Conservation (phyloP, 1,140 invertebrate genomes). For the Cyclargus thomasi region DNA sequence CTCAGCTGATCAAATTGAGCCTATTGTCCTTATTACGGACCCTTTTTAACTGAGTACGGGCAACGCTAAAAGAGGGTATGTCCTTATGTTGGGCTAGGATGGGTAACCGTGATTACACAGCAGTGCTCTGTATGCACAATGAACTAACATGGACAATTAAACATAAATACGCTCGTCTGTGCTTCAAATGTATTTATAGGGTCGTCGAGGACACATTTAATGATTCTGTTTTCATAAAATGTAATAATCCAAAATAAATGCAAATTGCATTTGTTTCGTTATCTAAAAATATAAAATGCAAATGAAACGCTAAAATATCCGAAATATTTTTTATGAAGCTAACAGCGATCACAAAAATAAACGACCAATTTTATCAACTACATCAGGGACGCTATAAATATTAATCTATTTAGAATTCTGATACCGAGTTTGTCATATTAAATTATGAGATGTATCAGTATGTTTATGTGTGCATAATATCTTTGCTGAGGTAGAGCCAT, state of each 20-base stretch:
- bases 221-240: not conserved
- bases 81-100: no score
- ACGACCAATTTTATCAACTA: not conserved
- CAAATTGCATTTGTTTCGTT: not conserved
- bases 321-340: not conserved
- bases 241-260: not conserved
- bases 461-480: no score
- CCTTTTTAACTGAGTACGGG: not conserved
- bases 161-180: no score
- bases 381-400: not conserved
- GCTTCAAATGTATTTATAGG: no score
- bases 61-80: no score
- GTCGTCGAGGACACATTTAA: no score
- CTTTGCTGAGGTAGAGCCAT: no score
- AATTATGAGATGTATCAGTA: no score
- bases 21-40: slow-evolving; percentile 5
- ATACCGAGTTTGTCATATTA: not conserved
- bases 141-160: no score
- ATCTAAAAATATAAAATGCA: not conserved
- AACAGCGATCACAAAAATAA: not conserved
- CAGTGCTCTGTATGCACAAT: no score
- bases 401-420: not conserved
- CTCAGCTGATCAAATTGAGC: slow-evolving; percentile 22
- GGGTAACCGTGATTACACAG: no score
- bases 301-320: not conserved